Base-by-base conservation (phyloP, 2,113 vertebrate species). In the Tautogolabrus adspersus region DNA sequence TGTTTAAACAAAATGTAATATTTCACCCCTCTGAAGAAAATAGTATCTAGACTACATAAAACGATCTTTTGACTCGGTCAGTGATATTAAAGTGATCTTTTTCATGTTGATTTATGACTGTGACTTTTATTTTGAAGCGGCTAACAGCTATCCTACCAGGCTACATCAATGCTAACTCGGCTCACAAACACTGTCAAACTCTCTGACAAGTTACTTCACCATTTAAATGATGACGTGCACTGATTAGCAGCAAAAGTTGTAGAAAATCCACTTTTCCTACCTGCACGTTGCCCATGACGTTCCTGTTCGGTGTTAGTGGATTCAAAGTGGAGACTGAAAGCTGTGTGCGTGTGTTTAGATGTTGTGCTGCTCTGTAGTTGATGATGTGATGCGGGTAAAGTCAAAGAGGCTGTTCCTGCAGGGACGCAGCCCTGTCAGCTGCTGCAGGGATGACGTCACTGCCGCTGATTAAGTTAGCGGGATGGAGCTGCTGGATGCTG, bases 201-300 rank as follows among this genome's bases (percentile, higher is more conserved):
- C 40, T 42, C 40, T 5, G 19, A 22, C 11, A 0, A 42, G 8
- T 62, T 16, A 23, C 9, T 2, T 6, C 6, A 1, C n/a, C 11
- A 19, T 9, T 38, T 19, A 0, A 2, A 3, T 10, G 6, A 42
- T 61, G 5, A 15, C 5, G 47, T 19, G 8, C 12, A 4, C 37
- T 49, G 37, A 21, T 37, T 10, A 19, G 16, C 3, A 1, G 4
- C n/a, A 59, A 0, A 72, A 44, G 57, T 69, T 65, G 11, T 21
- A 46, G 10, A n/a, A 63, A 51, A 44, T 15, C 18, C 0, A 11
- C 34, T 42, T 38, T n/a, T 71, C 91, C 86, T 81, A 95, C 94
- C 89, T 94, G 93, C 0, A 93, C 90, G 93, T 95, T 95, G 37
- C 94, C 94, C 94, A 95, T 95, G 70, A 70, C 84, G 8, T 1